Percentiles rank a stretch among this genome's conserved stretches.
Conservation (phyloP, 2,888 invertebrate species). For the Orchesellides sinensis region DNA sequence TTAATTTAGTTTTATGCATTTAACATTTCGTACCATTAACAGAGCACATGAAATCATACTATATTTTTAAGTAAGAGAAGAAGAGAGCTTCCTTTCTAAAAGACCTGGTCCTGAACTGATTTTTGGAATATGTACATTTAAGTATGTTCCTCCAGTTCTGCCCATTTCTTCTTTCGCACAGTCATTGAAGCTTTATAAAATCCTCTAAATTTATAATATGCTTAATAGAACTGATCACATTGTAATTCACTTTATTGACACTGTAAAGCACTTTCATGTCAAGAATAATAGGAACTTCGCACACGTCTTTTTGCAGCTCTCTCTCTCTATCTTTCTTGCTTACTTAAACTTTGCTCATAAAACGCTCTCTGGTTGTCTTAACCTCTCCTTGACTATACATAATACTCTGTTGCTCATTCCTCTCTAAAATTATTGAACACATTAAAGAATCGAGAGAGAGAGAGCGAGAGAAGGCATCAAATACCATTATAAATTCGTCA, state of each 20-base stretch:
- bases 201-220: constrained; percentile 38
- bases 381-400: not conserved
- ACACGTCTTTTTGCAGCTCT: constrained; percentile 5
- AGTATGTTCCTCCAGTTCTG: not conserved
- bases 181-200: constrained; percentile 24
- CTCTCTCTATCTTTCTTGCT: not conserved
- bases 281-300: constrained; percentile 36
- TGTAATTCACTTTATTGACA: constrained; percentile 64
- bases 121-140: not conserved
- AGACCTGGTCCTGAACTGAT: not conserved
- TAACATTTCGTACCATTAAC: too few species aligned
- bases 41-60: too few species aligned
- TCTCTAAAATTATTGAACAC: not conserved
- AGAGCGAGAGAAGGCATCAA: constrained; percentile 44
- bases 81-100: too few species aligned
- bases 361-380: too few species aligned
- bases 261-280: constrained; percentile 57
- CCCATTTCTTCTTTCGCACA: not conserved
- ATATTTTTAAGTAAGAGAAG: too few species aligned
- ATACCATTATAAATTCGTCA: constrained; percentile 64
- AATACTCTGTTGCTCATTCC: not conserved
- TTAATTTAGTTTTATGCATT: too few species aligned
- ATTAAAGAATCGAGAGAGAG: not conserved
- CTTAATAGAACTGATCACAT: constrained; percentile 38
- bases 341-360: not conserved